Evolutionary conservation across 2,113 vertebrate genomes (phyloP).

Genomic region (Chloropsis cyanopogon): DNA sequence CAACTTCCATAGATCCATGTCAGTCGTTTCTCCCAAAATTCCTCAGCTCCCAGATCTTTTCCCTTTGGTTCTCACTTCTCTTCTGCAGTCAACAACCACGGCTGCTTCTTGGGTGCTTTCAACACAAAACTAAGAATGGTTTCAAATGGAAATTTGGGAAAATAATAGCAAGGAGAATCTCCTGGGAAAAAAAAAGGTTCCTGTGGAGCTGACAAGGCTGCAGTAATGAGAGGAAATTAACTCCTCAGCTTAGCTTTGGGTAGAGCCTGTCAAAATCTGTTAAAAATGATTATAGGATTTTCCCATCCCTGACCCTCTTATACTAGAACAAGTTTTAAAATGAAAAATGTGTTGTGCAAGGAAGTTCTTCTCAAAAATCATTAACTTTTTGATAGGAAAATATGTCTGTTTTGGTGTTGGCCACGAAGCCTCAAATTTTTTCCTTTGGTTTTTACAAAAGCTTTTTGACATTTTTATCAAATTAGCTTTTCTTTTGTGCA

Average conservation of each 20-base stretch:
- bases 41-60: neutral
- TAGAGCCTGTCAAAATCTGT: neutral
- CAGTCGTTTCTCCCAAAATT: neutral
- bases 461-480: rapidly evolving
- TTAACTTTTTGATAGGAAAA: neutral
- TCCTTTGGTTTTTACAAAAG: neutral
- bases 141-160: neutral
- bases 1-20: neutral
- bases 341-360: neutral
- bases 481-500: neutral
- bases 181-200: neutral
- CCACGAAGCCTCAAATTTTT: neutral
- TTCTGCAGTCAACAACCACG: neutral
- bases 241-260: neutral
- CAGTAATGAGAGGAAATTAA: neutral
- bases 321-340: neutral
- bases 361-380: neutral
- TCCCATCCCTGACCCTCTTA: neutral
- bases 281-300: neutral
- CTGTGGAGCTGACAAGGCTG: neutral
- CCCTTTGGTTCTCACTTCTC: neutral
- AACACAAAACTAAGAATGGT: neutral
- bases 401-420: neutral
- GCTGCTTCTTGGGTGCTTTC: neutral
- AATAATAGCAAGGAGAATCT: neutral